phyloP scores from a whole-genome alignment of 1,140 invertebrate genomes.

The Solenopsis fugax region DNA sequence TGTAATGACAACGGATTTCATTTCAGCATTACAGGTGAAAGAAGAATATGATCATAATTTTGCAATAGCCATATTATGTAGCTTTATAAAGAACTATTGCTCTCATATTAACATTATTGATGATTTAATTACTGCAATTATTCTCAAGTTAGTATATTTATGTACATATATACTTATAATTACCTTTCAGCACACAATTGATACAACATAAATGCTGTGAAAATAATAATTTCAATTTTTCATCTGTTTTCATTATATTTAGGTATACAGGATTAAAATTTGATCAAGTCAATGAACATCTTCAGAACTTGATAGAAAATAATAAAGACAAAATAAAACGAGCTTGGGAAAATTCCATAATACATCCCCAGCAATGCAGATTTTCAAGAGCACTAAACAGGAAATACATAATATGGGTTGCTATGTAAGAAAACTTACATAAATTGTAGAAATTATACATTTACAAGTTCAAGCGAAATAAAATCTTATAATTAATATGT shows the following conservation, averaged over 20 bases:
- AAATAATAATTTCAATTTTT: neutral
- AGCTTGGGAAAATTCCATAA: neutral
- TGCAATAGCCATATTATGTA: neutral
- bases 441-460: neutral
- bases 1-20: neutral
- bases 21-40: neutral
- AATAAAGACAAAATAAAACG: neutral
- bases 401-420: neutral
- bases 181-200: too few relatives aligned
- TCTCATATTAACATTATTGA: neutral
- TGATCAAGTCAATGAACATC: conserved; percentile 19
- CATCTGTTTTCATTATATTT: neutral
- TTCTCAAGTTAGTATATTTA: conserved; percentile 1
- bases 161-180: neutral
- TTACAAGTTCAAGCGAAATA: neutral
- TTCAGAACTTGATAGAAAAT: neutral
- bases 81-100: neutral
- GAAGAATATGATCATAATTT: neutral
- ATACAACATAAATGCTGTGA: too few relatives aligned
- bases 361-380: neutral
- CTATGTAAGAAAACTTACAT: neutral
- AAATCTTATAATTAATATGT: neutral
- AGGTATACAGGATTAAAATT: conserved; percentile 13
- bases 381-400: neutral
- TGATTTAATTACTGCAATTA: neutral